Evolutionary conservation across 2,888 invertebrate genomes (phyloP), one percentile per base, ranked within the genome.

Genomic region (Alentia gelatinosa): DNA sequence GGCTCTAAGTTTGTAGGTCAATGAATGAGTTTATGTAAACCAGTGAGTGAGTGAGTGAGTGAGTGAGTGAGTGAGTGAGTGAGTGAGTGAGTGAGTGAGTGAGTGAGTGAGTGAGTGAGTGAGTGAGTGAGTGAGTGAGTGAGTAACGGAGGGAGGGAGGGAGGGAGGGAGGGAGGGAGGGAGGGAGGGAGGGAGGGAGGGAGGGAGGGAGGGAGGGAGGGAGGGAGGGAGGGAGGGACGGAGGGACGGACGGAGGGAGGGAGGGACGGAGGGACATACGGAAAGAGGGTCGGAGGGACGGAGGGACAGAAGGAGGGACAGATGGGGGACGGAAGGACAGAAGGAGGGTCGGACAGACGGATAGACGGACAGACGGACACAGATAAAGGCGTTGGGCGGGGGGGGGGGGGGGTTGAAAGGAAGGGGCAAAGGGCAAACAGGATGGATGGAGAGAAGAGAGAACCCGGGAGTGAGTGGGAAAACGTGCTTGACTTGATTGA

Each of bases 91-190:
- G 79, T 79, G 79, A 23, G 37, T 79, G 89, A 47, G 50, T 56
- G 42, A 74, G 89, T 74, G 74, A 89, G 74, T 74, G 74, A 74
- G 74, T 74, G 74, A 0, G 68, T 89, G 74, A 1, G 74, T 74
- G 74, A 89, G 68, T 63, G 39, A 42, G 89, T 63, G 89, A 74
- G 68, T 89, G 40, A 39, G 89, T 26, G 68, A 90, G 68, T 83
- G 42, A 33, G 83, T 42, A 50, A 89, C 37, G 30, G 84, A 89
- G 33, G 19, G 74, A 74, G 74, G n/a, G 33, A 33, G 74, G n/a
- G 74, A 74, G 74, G 4, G 33, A 33, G 33, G 1, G 74, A 74
- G 74, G n/a, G 74, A 33, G 74, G n/a, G 74, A 74, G 33, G n/a
- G 33, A 33, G 30, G n/a, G 74, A 5, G 74, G n/a, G 74, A 33